Evolutionary conservation across 2,797 vertebrate species (phyloP), one percentile per base, ranked within the genome.

Genomic region (Columba guinea): DNA sequence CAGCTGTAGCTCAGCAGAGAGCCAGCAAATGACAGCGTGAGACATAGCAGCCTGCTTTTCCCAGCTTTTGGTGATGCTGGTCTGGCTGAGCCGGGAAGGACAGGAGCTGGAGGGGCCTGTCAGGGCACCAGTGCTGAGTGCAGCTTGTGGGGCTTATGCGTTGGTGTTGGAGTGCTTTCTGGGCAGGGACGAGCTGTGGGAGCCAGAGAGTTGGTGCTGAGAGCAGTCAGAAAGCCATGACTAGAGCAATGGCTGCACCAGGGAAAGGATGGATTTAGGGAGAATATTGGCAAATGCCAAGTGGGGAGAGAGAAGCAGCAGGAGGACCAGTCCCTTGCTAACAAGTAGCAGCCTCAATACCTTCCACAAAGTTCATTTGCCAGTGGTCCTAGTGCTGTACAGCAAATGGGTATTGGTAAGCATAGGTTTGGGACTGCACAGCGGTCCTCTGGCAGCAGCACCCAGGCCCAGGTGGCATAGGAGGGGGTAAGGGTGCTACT

Each of bases 1-100:
- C 30, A 44, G 58, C 53, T 0, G 0, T 18, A 58, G 20, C 58
- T 49, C 2, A 27, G 70, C 34, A 26, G n/a, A 62, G 18, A 68
- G 58, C 10, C 77, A 51, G 41, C 0, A 0, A 77, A 35, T 0
- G 4, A 11, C 1, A 0, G 78, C 60, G 34, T 3, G 17, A 58
- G 78, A 59, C 0, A 0, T 8, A 27, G 34, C 49, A 3, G 4
- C 44, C 16, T 0, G 1, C n/a, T 32, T 59, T 21, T 34, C 62
- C 71, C 52, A 53, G 37, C 35, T 70, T 53, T 34, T 56, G 65
- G 41, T 0, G 1, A 37, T 75, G 67, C 75, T n/a, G 13, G 21
- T 51, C 52, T 52, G 44, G 41, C 69, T 51, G 46, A 84, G 58
- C 41, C 17, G 28, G 68, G 75, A 64, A 46, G 22, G 44, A 26